Base-by-base conservation (phyloP, 2,888 invertebrate genomes). In the Protodeltote pygarga region DNA sequence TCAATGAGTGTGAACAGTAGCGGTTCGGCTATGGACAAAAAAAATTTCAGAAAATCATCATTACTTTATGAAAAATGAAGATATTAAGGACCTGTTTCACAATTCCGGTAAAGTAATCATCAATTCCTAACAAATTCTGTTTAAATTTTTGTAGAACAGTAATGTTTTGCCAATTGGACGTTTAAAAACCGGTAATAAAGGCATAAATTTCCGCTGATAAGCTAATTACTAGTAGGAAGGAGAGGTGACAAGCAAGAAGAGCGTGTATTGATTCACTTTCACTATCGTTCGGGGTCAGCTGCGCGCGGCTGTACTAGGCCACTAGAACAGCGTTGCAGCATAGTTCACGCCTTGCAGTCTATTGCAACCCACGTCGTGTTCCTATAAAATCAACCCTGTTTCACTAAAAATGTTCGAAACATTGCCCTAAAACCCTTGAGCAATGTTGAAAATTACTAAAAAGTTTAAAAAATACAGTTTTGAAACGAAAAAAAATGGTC, bases 261-360 rank as follows among this genome's bases (percentile, higher is more conserved):
- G 77, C 73, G 48, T 23, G 80, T 90, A 92, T 92, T 84, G 91
- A 91, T 91, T 87, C 81, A 89, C 91, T 90, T 77, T 91, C 87
- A 67, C 89, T 75, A 83, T 87, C 89, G 63, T 55, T 70, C 65
- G 85, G 74, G 91, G 91, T 86, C 91, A 85, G 90, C 73, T 92
- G 91, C 91, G 91, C 91, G 91, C 89, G 89, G 74, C 87, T 89
- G 85, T 87, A 90, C 66, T 91, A 79, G 91, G 91, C 82, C 88
- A 92, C 79, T 89, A 71, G 90, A 82, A 55, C 84, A 86, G 19
- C 34, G 24, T 44, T 65, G 76, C 78, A 81, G 82, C 81, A 83
- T 85, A 88, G 88, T 87, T 77, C 84, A 82, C 68, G 65, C 77
- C 67, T 71, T 74, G 83, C 84, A 71, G 75, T 77, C 79, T 81